Evolutionary conservation across 2,888 invertebrate genomes (phyloP).

Genomic region (Trissolcus brochymenae): DNA sequence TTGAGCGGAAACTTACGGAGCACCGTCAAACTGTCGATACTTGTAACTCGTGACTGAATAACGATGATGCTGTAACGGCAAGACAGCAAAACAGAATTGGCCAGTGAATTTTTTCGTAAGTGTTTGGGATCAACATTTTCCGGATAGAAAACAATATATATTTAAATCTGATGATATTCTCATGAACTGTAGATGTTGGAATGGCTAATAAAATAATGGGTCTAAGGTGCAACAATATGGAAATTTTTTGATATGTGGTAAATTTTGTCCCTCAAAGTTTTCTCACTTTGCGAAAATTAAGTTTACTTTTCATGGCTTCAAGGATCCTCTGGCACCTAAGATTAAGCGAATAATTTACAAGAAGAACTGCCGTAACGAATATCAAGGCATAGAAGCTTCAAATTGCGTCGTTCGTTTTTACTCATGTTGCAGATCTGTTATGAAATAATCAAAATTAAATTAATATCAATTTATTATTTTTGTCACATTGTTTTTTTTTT

Average conservation of each 20-base stretch:
- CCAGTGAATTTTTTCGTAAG: not conserved
- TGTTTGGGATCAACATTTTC: too few relatives aligned
- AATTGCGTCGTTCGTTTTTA: constrained; percentile 24
- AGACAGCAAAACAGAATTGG: constrained; percentile 36
- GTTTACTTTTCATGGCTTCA: constrained; percentile 23
- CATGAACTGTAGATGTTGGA: too few relatives aligned
- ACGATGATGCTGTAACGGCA: constrained; percentile 40
- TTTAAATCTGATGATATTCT: too few relatives aligned
- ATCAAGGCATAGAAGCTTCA: constrained; percentile 32
- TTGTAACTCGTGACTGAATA: constrained; percentile 49
- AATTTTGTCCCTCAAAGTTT: constrained; percentile 21
- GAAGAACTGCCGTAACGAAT: constrained; percentile 28
- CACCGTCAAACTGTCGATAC: constrained; percentile 47
- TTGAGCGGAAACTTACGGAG: not conserved
- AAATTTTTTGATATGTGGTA: not conserved
- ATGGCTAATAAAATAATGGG: too few relatives aligned
- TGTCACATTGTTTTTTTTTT: constrained; percentile 10
- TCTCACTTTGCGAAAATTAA: constrained; percentile 34
- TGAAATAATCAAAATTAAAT: constrained; percentile 8
- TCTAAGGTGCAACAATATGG: too few relatives aligned
- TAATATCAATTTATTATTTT: not conserved
- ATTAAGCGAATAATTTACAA: constrained; percentile 49
- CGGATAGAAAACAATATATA: too few relatives aligned
- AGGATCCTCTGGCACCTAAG: constrained; percentile 37
- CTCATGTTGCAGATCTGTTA: constrained; percentile 28